Evolutionary conservation across 2,888 invertebrate genomes (phyloP).

Genomic region (Fragum whitleyi): DNA sequence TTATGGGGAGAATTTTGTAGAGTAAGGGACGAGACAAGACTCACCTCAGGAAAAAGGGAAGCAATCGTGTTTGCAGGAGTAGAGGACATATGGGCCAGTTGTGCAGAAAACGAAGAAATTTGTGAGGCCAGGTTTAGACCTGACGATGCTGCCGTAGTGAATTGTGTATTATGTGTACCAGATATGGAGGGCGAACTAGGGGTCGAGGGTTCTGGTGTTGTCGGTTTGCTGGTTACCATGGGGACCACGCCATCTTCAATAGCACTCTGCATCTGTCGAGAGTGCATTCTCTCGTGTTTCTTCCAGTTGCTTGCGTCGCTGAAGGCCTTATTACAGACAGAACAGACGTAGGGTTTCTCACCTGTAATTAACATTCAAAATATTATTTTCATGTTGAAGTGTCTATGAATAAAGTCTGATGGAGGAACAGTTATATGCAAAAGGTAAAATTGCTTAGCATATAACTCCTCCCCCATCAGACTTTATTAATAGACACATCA

Average conservation of each 20-base stretch:
- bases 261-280: slow-evolving; percentile 63
- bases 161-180: slow-evolving; percentile 1
- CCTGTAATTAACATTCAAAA: slow-evolving; percentile 50
- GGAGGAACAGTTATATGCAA: too few relatives aligned
- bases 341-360: slow-evolving; percentile 81
- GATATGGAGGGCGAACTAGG: slow-evolving; percentile 46
- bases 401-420: too few relatives aligned
- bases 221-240: slow-evolving; percentile 54
- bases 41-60: slow-evolving; percentile 37
- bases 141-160: background rate
- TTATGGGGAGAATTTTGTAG: slow-evolving; percentile 30
- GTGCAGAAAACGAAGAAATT: slow-evolving; percentile 50
- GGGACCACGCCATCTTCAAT: slow-evolving; percentile 58
- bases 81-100: slow-evolving; percentile 45
- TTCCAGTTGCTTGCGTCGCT: slow-evolving; percentile 82
- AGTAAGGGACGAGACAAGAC: background rate
- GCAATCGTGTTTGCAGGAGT: slow-evolving; percentile 18
- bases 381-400: too few relatives aligned
- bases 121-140: slow-evolving; percentile 35
- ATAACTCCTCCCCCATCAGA: too few relatives aligned
- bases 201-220: slow-evolving; percentile 53
- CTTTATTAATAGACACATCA: too few relatives aligned
- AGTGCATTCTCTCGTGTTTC: slow-evolving; percentile 81
- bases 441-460: too few relatives aligned
- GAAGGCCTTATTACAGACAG: slow-evolving; percentile 80